phyloP scores from a whole-genome alignment of 2,113 vertebrate genomes.

The Otis tarda region DNA sequence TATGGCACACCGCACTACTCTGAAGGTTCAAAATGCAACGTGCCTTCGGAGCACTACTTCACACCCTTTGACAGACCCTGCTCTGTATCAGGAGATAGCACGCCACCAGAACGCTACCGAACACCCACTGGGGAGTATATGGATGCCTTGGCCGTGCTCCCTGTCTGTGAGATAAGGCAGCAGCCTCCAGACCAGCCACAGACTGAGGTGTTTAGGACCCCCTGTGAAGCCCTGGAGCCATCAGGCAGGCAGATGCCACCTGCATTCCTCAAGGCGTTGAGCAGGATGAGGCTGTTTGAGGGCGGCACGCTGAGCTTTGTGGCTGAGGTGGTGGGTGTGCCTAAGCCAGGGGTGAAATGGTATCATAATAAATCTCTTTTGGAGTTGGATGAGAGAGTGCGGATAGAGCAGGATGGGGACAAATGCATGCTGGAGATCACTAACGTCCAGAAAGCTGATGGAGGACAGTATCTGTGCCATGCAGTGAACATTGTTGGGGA shows the following conservation, averaged over 20 bases:
- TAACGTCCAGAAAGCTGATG: slow-evolving; percentile 79
- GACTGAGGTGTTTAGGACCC: slow-evolving; percentile 78
- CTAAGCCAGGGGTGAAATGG: slow-evolving; percentile 91
- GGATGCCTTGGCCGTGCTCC: slow-evolving; percentile 64
- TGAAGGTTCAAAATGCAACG: slow-evolving; percentile 21
- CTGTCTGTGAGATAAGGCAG: slow-evolving; percentile 66
- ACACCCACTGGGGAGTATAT: slow-evolving; percentile 81
- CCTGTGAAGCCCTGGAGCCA: slow-evolving; percentile 79
- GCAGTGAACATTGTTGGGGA: slow-evolving; percentile 93
- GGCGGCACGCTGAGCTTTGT: slow-evolving; percentile 82
- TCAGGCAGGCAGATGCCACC: slow-evolving; percentile 90
- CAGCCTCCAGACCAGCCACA: slow-evolving; percentile 70
- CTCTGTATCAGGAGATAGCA: slow-evolving; percentile 77
- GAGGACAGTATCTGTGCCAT: slow-evolving; percentile 92
- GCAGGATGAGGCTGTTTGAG: slow-evolving; percentile 83
- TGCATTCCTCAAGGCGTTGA: slow-evolving; percentile 90
- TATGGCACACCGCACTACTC: slow-evolving; percentile 70
- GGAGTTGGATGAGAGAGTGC: slow-evolving; percentile 75
- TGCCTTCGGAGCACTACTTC: slow-evolving; percentile 37
- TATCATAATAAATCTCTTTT: slow-evolving; percentile 89
- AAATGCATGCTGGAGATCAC: slow-evolving; percentile 82
- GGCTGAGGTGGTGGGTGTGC: slow-evolving; percentile 89
- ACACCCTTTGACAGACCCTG: slow-evolving; percentile 73
- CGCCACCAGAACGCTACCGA: slow-evolving; percentile 76
- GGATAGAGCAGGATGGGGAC: slow-evolving; percentile 84